Percentiles rank a stretch among this genome's conserved stretches.
Conservation (phyloP, 2,888 invertebrate genomes). For the Ormyrus labotus region DNA sequence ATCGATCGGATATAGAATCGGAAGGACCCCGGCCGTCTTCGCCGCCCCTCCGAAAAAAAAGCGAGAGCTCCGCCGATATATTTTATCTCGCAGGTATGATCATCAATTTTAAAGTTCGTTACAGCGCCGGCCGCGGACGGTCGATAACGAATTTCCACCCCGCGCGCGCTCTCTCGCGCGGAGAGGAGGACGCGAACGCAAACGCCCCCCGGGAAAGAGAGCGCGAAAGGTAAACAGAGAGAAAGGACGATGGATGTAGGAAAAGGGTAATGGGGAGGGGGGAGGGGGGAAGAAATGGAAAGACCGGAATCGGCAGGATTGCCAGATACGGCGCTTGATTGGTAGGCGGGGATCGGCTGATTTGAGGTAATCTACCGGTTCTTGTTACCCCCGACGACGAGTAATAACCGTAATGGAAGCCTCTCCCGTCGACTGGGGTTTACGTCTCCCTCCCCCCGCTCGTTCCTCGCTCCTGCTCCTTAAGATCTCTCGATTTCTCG, state of each 20-base stretch:
- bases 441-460: constrained; percentile 56
- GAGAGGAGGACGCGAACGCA: not conserved
- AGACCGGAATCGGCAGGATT: not conserved
- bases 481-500: constrained; percentile 32
- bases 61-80: constrained; percentile 60
- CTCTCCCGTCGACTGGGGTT: constrained; percentile 61
- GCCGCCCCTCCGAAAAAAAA: not conserved
- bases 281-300: not conserved
- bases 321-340: constrained; percentile 10
- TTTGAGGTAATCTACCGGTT: constrained; percentile 72
- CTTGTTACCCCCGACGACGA: constrained; percentile 72
- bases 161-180: not conserved
- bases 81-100: constrained; percentile 66
- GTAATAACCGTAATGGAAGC: constrained; percentile 73
- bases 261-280: not conserved
- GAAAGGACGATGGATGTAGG: not conserved
- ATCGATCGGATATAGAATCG: constrained; percentile 3
- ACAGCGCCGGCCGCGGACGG: constrained; percentile 56
- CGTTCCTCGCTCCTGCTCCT: constrained; percentile 58
- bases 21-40: constrained; percentile 6
- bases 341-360: constrained; percentile 50
- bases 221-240: not conserved
- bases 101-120: constrained; percentile 72
- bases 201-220: not conserved
- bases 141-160: constrained; percentile 67